Base-by-base conservation (phyloP, 2,888 invertebrate species). In the Phengaris arion region DNA sequence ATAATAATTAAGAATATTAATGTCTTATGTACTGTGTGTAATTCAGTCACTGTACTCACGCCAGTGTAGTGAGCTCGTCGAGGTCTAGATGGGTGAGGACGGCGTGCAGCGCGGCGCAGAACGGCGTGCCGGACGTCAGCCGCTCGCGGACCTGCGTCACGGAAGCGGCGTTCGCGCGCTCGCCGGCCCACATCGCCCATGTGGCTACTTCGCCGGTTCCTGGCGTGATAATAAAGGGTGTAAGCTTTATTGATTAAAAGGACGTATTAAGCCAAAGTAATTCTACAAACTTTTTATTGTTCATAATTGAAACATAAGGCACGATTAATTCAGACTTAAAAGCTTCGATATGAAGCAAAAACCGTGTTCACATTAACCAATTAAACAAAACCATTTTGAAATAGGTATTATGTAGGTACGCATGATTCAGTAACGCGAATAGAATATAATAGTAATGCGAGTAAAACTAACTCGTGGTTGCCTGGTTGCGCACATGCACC, bases 71-170 rank as follows among this genome's bases (percentile, higher is more conserved):
- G 3, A 91, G 85, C 0, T 95, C 95, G 79, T 97, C 97, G 74
- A 97, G 88, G 85, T 97, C 96, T n/a, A 97, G 92, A 73, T 95
- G 94, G 2, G 96, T 95, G 10, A 97, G 90, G 74, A 95, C 86
- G 0, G 95, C 96, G 82, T 95, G 95, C 8, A 97, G 85, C 5
- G 96, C 89, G 2, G 95, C 96, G n/a, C 96, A 95, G 84, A 97
- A 96, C 55, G 96, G 95, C 15, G 94, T 91, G 76, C 85, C 85
- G 54, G 74, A 86, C 85, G 80, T 84, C 72, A 85, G 86, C 75
- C 84, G 86, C 81, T 84, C 91, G 77, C 82, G 91, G 79, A 87
- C 81, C 77, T 88, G 92, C 75, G 85, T 85, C 76, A 83, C 89
- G 2, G 88, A 87, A 2, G 88, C 89, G 0, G 90, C 85, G 77